Evolutionary conservation across 2,113 vertebrate genomes (phyloP), one percentile per base, ranked within the genome.

Genomic region (Grus americana): DNA sequence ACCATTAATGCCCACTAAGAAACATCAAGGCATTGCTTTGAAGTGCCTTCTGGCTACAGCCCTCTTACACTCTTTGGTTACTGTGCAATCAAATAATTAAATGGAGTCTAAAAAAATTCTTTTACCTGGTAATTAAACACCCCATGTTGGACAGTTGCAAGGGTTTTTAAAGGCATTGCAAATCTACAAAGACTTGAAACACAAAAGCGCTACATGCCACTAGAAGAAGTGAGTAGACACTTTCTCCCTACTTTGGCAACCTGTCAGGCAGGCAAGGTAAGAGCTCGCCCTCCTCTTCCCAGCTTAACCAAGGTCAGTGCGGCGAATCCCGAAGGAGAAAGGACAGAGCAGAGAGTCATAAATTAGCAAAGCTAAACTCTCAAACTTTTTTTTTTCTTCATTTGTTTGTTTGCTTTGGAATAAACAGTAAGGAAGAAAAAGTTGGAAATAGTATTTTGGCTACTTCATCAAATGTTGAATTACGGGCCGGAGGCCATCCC

Each of bases 61-160:
- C 98, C 97, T 98, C 97, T 97, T 95, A 78, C 98, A 97, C 98
- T 98, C 97, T 97, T 98, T 97, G 98, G 98, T 98, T 98, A 99
- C 99, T 98, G 98, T 98, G 98, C 98, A 99, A 99, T 99, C 98
- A 99, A 99, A 99, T 98, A 98, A 99, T 99, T 99, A 99, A 99
- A 99, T 97, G 98, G 98, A 98, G 98, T 98, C 98, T 97, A 97
- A 97, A 98, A 97, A 97, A 97, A 98, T 94, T 97, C 98, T 98
- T 98, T 98, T 98, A 99, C 98, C 98, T 99, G 98, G 98, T 98
- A 99, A 99, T 99, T 99, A 99, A 99, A 98, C 98, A 98, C 98
- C 98, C 98, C 97, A 98, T 97, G 98, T 98, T 97, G 97, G 98
- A 98, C 97, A 97, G 96, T 97, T 96, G 95, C 65, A 55, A 98